Evolutionary conservation across 2,888 invertebrate genomes (phyloP).

Genomic region (Chrysolina oricalcia): DNA sequence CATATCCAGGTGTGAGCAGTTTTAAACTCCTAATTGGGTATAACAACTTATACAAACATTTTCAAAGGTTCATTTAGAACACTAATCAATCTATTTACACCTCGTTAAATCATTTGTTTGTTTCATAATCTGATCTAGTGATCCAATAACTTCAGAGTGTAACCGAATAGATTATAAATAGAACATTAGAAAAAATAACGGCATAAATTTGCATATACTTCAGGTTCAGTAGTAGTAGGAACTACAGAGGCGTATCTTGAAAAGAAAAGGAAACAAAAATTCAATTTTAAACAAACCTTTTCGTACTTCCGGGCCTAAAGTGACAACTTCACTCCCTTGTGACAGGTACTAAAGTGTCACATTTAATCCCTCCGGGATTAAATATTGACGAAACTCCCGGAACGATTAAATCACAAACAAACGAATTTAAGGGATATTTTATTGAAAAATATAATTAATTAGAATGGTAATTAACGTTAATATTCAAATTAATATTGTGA

Average conservation of each 20-base stretch:
- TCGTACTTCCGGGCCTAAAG: too few species aligned
- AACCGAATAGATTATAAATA: neutral
- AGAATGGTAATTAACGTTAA: too few species aligned
- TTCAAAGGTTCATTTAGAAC: neutral
- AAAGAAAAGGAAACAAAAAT: too few species aligned
- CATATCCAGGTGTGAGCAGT: neutral
- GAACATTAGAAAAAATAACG: neutral
- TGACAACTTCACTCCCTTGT: too few species aligned
- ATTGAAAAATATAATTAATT: too few species aligned
- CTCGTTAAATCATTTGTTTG: neutral
- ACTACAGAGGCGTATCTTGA: neutral
- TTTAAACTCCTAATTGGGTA: neutral
- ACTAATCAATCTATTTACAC: neutral
- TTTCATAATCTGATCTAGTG: neutral
- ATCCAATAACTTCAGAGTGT: neutral
- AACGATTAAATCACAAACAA: too few species aligned
- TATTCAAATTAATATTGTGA: too few species aligned
- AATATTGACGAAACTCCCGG: too few species aligned
- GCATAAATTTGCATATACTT: neutral
- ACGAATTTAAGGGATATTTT: too few species aligned
- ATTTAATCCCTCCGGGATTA: too few species aligned
- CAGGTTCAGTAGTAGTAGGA: neutral
- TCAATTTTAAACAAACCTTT: too few species aligned
- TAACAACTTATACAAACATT: neutral
- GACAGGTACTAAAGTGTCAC: too few species aligned